Evolutionary conservation across 2,888 invertebrate genomes (phyloP).

Genomic region (Rhagonycha fulva): DNA sequence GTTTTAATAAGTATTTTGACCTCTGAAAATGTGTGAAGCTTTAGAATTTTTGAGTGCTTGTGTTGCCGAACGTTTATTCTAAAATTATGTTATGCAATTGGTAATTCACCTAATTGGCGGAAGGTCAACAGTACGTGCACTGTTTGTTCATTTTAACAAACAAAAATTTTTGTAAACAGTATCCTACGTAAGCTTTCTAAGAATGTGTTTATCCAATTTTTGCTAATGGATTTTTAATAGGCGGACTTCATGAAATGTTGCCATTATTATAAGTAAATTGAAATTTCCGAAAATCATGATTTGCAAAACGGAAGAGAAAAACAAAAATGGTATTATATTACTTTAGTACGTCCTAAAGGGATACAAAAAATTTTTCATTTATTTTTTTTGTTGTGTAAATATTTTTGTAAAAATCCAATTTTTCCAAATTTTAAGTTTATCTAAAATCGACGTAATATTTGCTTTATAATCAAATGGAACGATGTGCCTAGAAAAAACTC

Average conservation of each 20-base stretch:
- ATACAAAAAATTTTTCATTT: too few relatives aligned
- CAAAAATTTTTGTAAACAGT: neutral
- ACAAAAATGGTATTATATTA: too few relatives aligned
- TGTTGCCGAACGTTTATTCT: neutral
- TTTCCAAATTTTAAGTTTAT: too few relatives aligned
- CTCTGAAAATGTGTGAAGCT: neutral
- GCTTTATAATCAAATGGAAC: too few relatives aligned
- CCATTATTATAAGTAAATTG: neutral
- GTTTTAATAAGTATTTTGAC: neutral
- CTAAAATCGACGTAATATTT: too few relatives aligned
- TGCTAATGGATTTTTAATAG: neutral
- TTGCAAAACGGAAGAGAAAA: neutral
- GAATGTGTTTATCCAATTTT: neutral
- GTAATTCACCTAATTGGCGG: neutral
- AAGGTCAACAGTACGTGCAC: neutral
- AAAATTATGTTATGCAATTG: neutral
- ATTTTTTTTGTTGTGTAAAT: too few relatives aligned
- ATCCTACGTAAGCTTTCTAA: neutral
- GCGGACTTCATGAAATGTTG: neutral
- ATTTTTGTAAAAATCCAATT: too few relatives aligned
- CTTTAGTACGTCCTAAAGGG: too few relatives aligned
- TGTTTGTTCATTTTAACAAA: neutral
- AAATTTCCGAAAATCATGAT: neutral
- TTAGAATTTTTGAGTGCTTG: neutral
- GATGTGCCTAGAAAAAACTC: too few relatives aligned